Evolutionary conservation across 2,797 vertebrate species (phyloP), one percentile per base, ranked within the genome.

Genomic region (Tachyglossus aculeatus): DNA sequence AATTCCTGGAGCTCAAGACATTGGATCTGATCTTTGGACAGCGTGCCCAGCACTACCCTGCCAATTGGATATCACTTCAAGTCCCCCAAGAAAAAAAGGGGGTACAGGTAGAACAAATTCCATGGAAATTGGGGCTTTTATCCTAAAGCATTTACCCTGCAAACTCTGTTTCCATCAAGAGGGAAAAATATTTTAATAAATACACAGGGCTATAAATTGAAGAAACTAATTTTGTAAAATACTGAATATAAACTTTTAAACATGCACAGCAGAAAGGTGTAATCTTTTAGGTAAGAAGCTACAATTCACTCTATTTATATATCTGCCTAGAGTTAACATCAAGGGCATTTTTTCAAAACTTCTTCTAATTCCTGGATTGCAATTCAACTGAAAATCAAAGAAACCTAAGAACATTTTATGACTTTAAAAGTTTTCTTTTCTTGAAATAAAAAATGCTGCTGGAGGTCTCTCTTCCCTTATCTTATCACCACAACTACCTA

Each of bases 331-430:
- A 74, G 84, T 86, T 89, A 83, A 86, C 73, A 90, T 90, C 84
- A 91, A 90, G 83, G 56, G 7, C 70, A 75, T 85, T 82, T 85
- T 66, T 41, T 62, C 57, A 81, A 87, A 89, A 80, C 5, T 54
- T 86, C 73, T 80, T 90, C 76, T 88, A 91, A 91, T 90, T 91
- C 84, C 73, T 81, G 75, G 74, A 86, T 88, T 88, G 59, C 77
- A 90, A 85, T 88, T 90, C 81, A 89, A 86, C 57, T 80, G 67
- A 70, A 88, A 88, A 89, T 90, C 89, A 91, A 92, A 91, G 88
- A 70, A 64, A 78, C 2, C 1, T 77, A 79, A 89, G 81, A 89
- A 85, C 75, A 78, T 84, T 77, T 85, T 89, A 64, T 77, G 56
- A 87, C 77, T 88, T 85, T 34, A 79, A 84, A 84, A 81, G 22